Conservation (phyloP, 2,113 vertebrate genomes). For the Piprites chloris region DNA sequence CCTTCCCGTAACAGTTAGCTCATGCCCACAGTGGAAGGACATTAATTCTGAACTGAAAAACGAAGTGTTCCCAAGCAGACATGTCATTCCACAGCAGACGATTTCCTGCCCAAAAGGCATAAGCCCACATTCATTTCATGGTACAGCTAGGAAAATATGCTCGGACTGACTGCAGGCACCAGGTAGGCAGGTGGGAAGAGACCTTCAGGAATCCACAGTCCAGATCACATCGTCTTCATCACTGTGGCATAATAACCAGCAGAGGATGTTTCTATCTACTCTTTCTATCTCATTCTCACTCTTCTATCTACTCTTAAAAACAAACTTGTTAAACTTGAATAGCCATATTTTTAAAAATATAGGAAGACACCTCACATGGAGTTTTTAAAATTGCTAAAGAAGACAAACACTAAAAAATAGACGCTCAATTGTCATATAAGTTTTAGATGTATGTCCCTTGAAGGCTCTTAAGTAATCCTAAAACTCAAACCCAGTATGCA, state of each 20-base stretch:
- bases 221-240: neutral
- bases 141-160: neutral
- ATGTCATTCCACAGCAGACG: neutral
- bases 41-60: slow-evolving; percentile 16
- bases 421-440: neutral
- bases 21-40: slow-evolving; percentile 4
- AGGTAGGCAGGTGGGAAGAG: rapidly evolving
- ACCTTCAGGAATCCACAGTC: neutral
- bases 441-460: neutral
- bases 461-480: neutral
- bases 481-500: neutral
- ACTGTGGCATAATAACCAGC: neutral
- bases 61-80: neutral
- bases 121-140: neutral
- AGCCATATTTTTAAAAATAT: neutral
- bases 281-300: neutral
- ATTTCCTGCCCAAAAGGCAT: neutral
- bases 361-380: neutral
- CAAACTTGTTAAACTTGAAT: neutral
- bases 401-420: neutral
- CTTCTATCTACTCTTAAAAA: neutral
- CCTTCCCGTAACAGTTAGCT: neutral
- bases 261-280: neutral
- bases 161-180: rapidly evolving
- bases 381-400: neutral